These are phyloP conservation scores for Papilio polytes DNA, from an alignment of 1,140 invertebrate genomes.

Conservation along the genomic window DNA sequence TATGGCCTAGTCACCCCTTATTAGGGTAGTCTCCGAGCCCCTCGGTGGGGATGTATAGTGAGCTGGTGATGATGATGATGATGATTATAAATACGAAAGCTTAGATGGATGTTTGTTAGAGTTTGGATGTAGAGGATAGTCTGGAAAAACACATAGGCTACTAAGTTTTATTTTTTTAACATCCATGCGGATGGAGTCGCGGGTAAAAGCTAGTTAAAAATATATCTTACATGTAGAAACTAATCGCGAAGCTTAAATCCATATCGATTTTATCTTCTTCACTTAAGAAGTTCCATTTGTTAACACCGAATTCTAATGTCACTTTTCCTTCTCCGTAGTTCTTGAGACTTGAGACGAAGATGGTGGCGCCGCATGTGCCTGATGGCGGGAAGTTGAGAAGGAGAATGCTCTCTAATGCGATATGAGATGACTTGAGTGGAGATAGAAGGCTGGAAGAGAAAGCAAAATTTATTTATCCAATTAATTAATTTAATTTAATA, in stretches of 20 bases:
- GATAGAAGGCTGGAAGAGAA: slow-evolving; percentile 58
- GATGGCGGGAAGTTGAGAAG: slow-evolving; percentile 61
- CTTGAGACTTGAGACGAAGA: slow-evolving; percentile 52
- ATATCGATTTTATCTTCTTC: slow-evolving; percentile 33
- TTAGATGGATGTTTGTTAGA: too few relatives aligned
- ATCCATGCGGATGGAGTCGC: too few relatives aligned
- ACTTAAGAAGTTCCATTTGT: slow-evolving; percentile 30
- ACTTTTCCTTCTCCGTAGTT: slow-evolving; percentile 38
- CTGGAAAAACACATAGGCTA: too few relatives aligned
- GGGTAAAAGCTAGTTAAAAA: too few relatives aligned
- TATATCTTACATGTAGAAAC: slow-evolving; percentile 35
- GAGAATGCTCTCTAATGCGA: slow-evolving; percentile 62
- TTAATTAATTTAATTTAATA: too few relatives aligned
- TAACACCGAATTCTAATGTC: slow-evolving; percentile 8
- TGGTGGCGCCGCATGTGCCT: slow-evolving; percentile 64
- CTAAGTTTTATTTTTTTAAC: too few relatives aligned
- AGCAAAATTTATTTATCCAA: background rate
- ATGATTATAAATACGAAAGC: too few relatives aligned
- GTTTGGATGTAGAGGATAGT: too few relatives aligned
- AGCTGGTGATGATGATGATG: too few relatives aligned
- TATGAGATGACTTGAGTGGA: slow-evolving; percentile 58
- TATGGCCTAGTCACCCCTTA: too few relatives aligned
- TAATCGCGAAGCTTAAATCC: slow-evolving; percentile 26
- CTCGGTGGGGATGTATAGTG: too few relatives aligned
- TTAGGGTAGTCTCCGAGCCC: too few relatives aligned